Evolutionary conservation across 2,888 invertebrate genomes (phyloP), one percentile per base, ranked within the genome.

Genomic region (Drosophila incognita): DNA sequence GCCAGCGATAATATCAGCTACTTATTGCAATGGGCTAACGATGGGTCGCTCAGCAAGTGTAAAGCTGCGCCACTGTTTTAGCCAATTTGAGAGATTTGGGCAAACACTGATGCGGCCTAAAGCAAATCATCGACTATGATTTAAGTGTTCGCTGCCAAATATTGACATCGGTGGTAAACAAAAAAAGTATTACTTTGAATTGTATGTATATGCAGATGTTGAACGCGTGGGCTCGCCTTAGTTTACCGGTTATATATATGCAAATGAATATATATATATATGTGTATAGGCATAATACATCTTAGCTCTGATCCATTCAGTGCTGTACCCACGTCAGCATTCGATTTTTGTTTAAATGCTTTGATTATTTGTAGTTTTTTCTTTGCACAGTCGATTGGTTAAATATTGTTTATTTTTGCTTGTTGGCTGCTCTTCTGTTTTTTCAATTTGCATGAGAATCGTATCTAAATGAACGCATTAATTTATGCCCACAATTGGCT

Each of bases 401-500:
- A 59, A 61, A 81, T 62, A 79, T 74, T 78, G 72, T 74, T 80
- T 77, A 63, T 75, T 53, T 65, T 49, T 48, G 24, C 51, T 69
- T 70, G 31, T 67, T 59, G 31, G 27, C 46, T 63, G 42, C 24
- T 6, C 11, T 53, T 65, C 36, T 65, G 42, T 81, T 74, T 74
- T 65, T 81, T 76, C 59, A 80, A 90, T 87, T 87, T 87, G 90
- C 90, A 87, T 87, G 86, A 89, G 87, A 87, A 87, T 87, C 88
- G 90, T 74, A 77, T 89, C 90, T 79, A 90, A 87, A 90, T 81
- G 73, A 83, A 84, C 80, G 89, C 82, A 79, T 87, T 89, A 90
- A 87, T 87, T 87, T 81, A 90, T 90, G 85, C 78, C 75, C 74
- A 74, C 87, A 90, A 87, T 84, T 90, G 88, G 78, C 74, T 83